These are phyloP conservation scores for Luperina testacea DNA, from an alignment of 2,888 invertebrate species.

Conservation along the genomic window DNA sequence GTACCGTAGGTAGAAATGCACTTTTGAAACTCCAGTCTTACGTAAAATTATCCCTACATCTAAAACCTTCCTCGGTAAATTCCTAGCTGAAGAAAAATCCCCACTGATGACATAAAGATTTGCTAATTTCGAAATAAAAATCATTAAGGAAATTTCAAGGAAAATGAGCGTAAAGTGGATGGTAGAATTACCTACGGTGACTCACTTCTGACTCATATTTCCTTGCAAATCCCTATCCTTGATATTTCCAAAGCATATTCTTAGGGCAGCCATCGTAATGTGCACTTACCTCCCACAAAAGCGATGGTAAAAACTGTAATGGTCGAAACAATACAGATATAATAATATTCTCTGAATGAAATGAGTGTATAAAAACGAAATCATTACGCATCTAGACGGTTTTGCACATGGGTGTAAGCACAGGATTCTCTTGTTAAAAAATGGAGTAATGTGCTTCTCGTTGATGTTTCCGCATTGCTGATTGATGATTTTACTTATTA, in stretches of 20 bases:
- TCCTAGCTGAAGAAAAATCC: slow-evolving; percentile 22
- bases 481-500: background rate
- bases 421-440: slow-evolving; percentile 30
- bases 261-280: slow-evolving; percentile 58
- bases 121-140: slow-evolving; percentile 35
- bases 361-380: slow-evolving; percentile 44
- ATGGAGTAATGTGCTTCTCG: background rate
- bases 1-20: background rate
- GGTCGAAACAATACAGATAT: slow-evolving; percentile 25
- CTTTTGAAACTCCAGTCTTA: background rate
- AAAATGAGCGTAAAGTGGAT: slow-evolving; percentile 47
- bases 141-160: slow-evolving; percentile 49
- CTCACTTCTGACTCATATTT: slow-evolving; percentile 59
- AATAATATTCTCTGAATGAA: slow-evolving; percentile 54
- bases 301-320: slow-evolving; percentile 51
- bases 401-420: slow-evolving; percentile 24
- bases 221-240: slow-evolving; percentile 57
- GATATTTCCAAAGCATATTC: slow-evolving; percentile 56
- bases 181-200: slow-evolving; percentile 49
- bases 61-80: slow-evolving; percentile 24
- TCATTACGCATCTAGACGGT: slow-evolving; percentile 47
- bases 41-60: background rate
- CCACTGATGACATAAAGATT: slow-evolving; percentile 17
- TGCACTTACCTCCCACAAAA: slow-evolving; percentile 49
- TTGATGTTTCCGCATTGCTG: slow-evolving; percentile 10